phyloP scores from a whole-genome alignment of 2,797 vertebrate genomes.

The Tokudaia muenninki region DNA sequence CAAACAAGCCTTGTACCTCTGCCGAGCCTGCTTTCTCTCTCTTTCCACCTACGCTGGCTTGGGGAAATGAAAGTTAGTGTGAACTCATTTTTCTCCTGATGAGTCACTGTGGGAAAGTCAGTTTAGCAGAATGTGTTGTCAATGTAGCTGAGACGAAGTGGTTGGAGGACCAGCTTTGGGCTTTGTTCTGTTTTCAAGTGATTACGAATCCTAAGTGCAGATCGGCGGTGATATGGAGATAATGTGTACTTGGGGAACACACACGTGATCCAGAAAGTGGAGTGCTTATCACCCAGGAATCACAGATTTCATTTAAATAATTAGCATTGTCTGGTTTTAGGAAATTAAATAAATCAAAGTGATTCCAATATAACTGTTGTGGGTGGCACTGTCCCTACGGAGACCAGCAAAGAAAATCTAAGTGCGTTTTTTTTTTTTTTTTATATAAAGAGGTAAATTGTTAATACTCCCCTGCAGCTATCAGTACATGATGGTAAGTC shows the following conservation, averaged over 20 bases:
- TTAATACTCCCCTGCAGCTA: background rate
- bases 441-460: background rate
- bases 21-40: background rate
- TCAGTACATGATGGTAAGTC: background rate
- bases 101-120: conserved; percentile 72
- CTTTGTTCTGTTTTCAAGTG: background rate
- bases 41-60: background rate
- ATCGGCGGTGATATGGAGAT: background rate
- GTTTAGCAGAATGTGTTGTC: background rate
- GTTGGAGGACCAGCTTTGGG: background rate
- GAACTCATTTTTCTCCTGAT: conserved; percentile 61
- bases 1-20: conserved; percentile 13
- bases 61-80: conserved; percentile 53
- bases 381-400: background rate
- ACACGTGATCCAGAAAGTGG: background rate
- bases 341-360: conserved; percentile 16
- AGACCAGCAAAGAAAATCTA: conserved; percentile 9
- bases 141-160: background rate
- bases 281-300: background rate
- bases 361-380: background rate
- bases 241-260: background rate
- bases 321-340: conserved; percentile 19
- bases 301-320: background rate
- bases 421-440: background rate
- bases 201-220: background rate